phyloP scores from a whole-genome alignment of 2,113 vertebrate species.

The Todiramphus chloris region DNA sequence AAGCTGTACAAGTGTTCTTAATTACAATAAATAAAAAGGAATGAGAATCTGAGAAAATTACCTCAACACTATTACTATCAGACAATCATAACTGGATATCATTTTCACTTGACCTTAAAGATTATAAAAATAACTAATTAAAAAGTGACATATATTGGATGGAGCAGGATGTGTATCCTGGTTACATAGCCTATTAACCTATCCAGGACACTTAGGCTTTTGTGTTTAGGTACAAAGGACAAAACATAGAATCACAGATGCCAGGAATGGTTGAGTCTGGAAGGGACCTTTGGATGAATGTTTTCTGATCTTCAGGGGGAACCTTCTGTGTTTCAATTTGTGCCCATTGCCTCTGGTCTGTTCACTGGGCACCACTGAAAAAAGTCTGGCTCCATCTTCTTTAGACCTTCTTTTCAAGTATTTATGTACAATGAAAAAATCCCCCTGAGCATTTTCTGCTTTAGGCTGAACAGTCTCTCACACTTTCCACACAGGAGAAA shows the following conservation, averaged over 20 bases:
- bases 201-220: neutral
- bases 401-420: neutral
- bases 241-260: neutral
- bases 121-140: neutral
- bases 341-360: neutral
- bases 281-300: neutral
- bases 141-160: neutral
- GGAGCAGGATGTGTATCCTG: neutral
- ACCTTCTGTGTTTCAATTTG: neutral
- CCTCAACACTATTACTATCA: neutral
- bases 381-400: neutral
- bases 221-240: neutral
- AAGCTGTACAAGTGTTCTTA: neutral
- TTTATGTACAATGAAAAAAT: neutral
- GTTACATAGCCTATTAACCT: neutral
- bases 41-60: neutral
- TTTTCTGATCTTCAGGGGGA: neutral
- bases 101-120: neutral
- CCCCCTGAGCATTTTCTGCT: neutral
- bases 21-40: neutral
- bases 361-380: neutral
- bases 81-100: neutral
- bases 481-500: neutral
- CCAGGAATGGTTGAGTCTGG: neutral
- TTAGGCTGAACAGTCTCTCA: neutral